Base-by-base conservation (phyloP, 2,797 vertebrate species). In the Thripadectes ignobilis region DNA sequence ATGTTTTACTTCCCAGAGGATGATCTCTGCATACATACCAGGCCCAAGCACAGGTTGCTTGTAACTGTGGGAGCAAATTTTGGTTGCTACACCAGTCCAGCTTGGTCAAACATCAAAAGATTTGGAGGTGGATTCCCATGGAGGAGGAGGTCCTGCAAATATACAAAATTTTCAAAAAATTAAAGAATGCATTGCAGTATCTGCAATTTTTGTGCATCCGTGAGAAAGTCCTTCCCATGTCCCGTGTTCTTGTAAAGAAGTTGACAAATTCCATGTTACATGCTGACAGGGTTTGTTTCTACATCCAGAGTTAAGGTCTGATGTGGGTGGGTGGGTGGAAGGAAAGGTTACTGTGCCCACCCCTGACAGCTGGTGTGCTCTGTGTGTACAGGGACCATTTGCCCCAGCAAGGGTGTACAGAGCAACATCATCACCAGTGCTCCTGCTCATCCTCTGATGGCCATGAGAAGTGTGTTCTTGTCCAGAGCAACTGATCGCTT, bases 351-450 rank as follows among this genome's bases (percentile, higher is more conserved):
- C 55, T 69, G n/a, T 78, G 24, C 24, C 24, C 27, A 52, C 5
- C 21, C 3, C 14, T 88, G 39, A 9, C 54, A 34, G 20, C 29
- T 51, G 36, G 4, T 30, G 14, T 82, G 62, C 36, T 39, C 76
- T 77, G 3, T 2, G 1, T 62, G 19, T 34, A 5, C 0, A 0
- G 27, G 36, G 26, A 68, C 7, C 2, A 0, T 81, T 90, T 86
- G 14, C 36, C 46, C 57, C 24, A 30, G 9, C 2, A 0, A 58
- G 7, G 20, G 21, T 61, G 18, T 59, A 7, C 23, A 30, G 30
- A 41, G 26, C 12, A 71, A 4, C 23, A 20, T 43, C 36, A 23
- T 62, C 24, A 3, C 12, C 54, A 11, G 13, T 71, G 32, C 34
- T 13, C 49, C 23, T 19, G n/a, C 20, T 48, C 61, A 8, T 77